Evolutionary conservation across 2,113 vertebrate species (phyloP), one percentile per base, ranked within the genome.

Genomic region (Melanotaenia duboulayi): DNA sequence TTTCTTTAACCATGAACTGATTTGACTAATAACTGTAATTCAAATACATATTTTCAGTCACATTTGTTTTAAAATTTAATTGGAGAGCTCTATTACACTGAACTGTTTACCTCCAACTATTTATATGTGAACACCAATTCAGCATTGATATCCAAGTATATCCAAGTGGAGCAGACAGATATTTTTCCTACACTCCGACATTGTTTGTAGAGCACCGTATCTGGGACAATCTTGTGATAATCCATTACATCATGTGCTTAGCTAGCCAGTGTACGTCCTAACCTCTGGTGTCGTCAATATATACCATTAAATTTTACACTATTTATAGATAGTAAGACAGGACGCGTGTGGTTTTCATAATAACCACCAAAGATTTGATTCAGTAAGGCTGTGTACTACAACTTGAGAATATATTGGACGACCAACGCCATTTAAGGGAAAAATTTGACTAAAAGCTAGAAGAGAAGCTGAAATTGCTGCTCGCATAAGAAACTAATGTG

Each of bases 211-310:
- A 88, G 80, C 82, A 65, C 76, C 55, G 76, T 83, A 93, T 90
- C 88, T 91, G 92, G 89, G 89, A 90, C 90, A 90, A 85, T 89
- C 90, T 90, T 91, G 84, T 89, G 87, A 87, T 90, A 91, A 90
- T 91, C 89, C 84, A 91, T 91, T 86, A 89, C 91, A 90, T 90
- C 88, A 91, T 87, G 87, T 87, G 90, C 83, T 86, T 74, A 81
- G 81, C 78, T 78, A 80, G 65, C 68, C 73, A 46, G 51, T 56
- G 78, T 75, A 87, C 85, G 60, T 83, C 80, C 51, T 42, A 77
- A 80, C 76, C 77, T 85, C 72, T 85, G 74, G 46, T 46, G 19
- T 49, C 19, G 51, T 64, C 25, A 22, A 60, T 25, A 71, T 40
- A 52, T 22, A 52, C 39, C 40, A 84, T 75, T 17, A 76, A 83